A percentile compares a stretch with the other conserved stretches of the same genome.
phyloP scores from a whole-genome alignment of 1,140 invertebrate species.

The Ctenoplectra terminalis region DNA sequence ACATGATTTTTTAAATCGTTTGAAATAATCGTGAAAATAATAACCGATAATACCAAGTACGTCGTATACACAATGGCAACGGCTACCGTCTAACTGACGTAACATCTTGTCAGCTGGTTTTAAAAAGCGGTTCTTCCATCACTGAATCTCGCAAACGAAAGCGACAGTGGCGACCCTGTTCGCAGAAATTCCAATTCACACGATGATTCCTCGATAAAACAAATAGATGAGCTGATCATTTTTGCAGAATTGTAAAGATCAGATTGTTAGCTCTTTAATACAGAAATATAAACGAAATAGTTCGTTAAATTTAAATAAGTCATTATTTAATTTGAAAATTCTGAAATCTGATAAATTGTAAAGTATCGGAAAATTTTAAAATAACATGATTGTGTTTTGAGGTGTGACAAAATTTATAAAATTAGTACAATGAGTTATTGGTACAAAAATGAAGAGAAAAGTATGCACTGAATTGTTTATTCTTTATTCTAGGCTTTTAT shows the following conservation, averaged over 20 bases:
- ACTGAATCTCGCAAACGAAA: not conserved
- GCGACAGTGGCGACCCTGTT: constrained; percentile 24
- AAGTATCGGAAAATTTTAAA: too few relatives aligned
- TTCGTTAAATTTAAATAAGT: too few relatives aligned
- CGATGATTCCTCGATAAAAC: not conserved
- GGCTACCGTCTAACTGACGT: constrained; percentile 30
- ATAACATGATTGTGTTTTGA: too few relatives aligned
- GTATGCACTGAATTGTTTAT: not conserved
- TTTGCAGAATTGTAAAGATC: too few relatives aligned
- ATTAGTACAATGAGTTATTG: not conserved
- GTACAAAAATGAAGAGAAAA: not conserved
- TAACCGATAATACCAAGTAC: constrained; percentile 11
- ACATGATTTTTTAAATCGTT: constrained; percentile 34
- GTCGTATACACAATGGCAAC: constrained; percentile 15
- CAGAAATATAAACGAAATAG: too few relatives aligned
- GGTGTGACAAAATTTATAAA: too few relatives aligned
- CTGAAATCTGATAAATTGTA: too few relatives aligned
- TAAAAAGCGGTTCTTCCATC: constrained; percentile 54
- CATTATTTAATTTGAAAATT: too few relatives aligned
- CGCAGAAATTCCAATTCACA: not conserved
- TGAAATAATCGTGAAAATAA: not conserved
- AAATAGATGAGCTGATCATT: too few relatives aligned
- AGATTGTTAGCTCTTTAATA: too few relatives aligned
- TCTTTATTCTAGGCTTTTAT: not conserved
- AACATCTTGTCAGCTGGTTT: constrained; percentile 45